Conservation (phyloP, 1,140 invertebrate genomes). For the Lasaia peninsularis region DNA sequence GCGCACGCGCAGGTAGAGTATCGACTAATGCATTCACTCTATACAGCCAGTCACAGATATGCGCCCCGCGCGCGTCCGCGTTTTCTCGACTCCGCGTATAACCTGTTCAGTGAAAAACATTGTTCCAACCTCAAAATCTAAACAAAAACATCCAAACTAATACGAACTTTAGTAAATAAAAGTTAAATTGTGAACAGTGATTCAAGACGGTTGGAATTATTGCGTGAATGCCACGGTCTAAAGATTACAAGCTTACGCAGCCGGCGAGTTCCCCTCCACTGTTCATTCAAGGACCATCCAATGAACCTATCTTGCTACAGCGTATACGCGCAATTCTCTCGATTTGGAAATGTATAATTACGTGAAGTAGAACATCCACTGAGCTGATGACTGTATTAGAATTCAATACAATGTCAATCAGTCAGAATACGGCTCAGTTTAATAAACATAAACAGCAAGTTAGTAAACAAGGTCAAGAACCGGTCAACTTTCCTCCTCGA, state of each 20-base stretch:
- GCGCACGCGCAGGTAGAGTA: constrained; percentile 36
- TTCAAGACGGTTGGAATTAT: constrained; percentile 40
- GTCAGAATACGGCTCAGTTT: constrained; percentile 64
- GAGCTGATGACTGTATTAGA: constrained; percentile 50
- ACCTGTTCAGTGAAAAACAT: constrained; percentile 45
- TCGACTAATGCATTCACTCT: constrained; percentile 13
- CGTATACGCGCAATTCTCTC: constrained; percentile 40
- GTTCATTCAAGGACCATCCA: constrained; percentile 71
- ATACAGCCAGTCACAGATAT: constrained; percentile 51
- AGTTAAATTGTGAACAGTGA: constrained; percentile 10
- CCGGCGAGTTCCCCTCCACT: constrained; percentile 65
- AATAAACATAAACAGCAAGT: constrained; percentile 71
- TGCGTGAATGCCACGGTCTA: constrained; percentile 70
- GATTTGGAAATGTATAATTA: constrained; percentile 52
- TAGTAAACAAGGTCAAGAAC: constrained; percentile 70
- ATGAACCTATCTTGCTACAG: constrained; percentile 63
- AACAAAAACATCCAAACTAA: constrained; percentile 18
- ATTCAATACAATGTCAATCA: constrained; percentile 69
- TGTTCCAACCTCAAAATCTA: constrained; percentile 35
- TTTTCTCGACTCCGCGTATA: constrained; percentile 41
- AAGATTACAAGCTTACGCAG: constrained; percentile 50
- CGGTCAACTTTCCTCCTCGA: constrained; percentile 72
- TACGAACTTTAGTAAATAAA: constrained; percentile 18
- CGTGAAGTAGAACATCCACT: constrained; percentile 38
- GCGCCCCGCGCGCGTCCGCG: constrained; percentile 60